These are phyloP conservation scores for Calosoma granatense DNA, from an alignment of 1,140 invertebrate species.

Conservation along the genomic window DNA sequence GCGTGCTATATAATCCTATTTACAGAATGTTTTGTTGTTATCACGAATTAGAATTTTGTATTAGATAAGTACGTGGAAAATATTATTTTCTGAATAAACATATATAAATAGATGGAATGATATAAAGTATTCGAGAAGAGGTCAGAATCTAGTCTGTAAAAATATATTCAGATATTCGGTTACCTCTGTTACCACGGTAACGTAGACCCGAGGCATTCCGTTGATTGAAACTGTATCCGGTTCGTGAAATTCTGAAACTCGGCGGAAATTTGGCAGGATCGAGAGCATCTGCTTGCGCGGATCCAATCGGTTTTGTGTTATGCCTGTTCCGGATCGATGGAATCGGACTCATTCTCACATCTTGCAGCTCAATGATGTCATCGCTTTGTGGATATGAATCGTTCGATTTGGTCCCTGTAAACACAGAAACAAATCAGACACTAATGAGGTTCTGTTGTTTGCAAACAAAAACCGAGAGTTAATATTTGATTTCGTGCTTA, in stretches of 20 bases:
- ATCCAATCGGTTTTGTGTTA: slow-evolving; percentile 34
- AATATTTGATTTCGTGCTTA: background rate
- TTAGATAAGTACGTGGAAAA: too few relatives aligned
- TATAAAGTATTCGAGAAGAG: too few relatives aligned
- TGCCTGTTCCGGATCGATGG: slow-evolving; percentile 64
- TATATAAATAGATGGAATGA: too few relatives aligned
- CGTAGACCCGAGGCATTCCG: slow-evolving; percentile 42
- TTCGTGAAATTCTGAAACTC: slow-evolving; percentile 64
- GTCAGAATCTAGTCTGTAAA: too few relatives aligned
- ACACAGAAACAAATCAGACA: too few relatives aligned
- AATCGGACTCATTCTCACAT: slow-evolving; percentile 71
- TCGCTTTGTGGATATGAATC: slow-evolving; percentile 36
- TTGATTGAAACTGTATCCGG: slow-evolving; percentile 37
- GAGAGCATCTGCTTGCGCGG: slow-evolving; percentile 32
- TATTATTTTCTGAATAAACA: too few relatives aligned
- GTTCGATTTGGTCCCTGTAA: slow-evolving; percentile 35
- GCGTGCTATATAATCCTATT: too few relatives aligned
- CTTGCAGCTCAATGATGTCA: slow-evolving; percentile 70
- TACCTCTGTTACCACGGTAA: slow-evolving; percentile 47
- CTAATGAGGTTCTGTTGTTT: background rate
- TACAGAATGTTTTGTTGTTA: too few relatives aligned
- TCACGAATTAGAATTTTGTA: too few relatives aligned
- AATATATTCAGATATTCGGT: background rate
- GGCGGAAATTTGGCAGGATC: slow-evolving; percentile 64
- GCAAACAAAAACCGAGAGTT: background rate